Conservation (phyloP, 2,888 invertebrate genomes). For the Theretra japonica region DNA sequence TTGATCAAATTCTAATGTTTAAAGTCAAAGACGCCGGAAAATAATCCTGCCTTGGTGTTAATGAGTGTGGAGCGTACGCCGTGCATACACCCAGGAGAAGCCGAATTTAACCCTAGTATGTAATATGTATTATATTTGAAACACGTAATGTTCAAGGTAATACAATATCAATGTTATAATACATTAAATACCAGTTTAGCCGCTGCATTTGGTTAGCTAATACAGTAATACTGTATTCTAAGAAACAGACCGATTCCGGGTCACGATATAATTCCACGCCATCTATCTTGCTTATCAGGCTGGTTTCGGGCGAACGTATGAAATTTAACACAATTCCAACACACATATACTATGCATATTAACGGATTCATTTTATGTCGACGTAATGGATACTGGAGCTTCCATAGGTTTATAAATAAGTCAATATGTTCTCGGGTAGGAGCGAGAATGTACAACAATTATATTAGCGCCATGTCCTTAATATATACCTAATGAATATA, state of each 20-base stretch:
- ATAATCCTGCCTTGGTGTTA: no score
- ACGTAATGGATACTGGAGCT: background rate
- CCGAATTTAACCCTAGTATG: no score
- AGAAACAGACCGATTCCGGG: conserved; percentile 1
- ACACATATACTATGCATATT: background rate
- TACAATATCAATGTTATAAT: no score
- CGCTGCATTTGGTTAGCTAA: no score
- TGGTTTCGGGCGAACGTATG: background rate
- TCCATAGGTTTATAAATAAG: background rate
- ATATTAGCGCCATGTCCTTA: background rate
- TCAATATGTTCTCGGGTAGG: background rate
- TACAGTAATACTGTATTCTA: background rate
- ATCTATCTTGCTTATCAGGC: background rate
- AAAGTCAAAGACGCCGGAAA: no score
- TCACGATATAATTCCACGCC: conserved; percentile 2
- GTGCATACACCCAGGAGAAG: no score
- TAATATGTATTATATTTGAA: no score
- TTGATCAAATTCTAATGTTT: no score
- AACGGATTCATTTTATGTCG: background rate
- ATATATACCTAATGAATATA: background rate
- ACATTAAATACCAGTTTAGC: no score
- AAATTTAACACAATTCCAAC: background rate
- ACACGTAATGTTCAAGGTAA: no score
- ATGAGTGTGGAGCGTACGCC: no score
- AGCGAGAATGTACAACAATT: background rate